Base-by-base conservation (phyloP, 2,113 vertebrate species). In the Grammomys surdaster region DNA sequence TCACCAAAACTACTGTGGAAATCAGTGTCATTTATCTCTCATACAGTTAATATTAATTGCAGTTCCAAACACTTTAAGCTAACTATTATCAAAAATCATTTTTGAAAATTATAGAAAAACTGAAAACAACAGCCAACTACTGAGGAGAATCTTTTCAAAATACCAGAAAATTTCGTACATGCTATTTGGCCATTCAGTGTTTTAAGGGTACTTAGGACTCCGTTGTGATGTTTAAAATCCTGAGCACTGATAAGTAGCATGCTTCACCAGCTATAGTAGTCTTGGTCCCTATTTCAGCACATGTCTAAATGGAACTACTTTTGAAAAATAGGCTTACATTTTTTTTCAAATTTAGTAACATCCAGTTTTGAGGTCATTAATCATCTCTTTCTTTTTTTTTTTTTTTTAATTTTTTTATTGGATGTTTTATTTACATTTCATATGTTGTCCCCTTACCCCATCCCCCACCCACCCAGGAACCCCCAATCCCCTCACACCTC, bases 361-460 rank as follows among this genome's bases (percentile, higher is more conserved):
- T 9, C 31, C n/a, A 13, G 33, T 26, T 87, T 86, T 54, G 24
- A 28, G 51, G 22, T 54, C 60, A 43, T 81, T 96, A n/a, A 75
- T 75, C 67, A 56, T 75, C 6, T 87, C 0, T 76, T 93, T 96
- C 24, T n/a, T n/a, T n/a, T n/a, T n/a, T n/a, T n/a, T n/a, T n/a
- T n/a, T n/a, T n/a, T n/a, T n/a, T n/a, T n/a, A n/a, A n/a, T n/a
- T n/a, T n/a, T n/a, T n/a, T n/a, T n/a, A n/a, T n/a, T n/a, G n/a
- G n/a, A n/a, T n/a, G n/a, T n/a, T n/a, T n/a, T n/a, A n/a, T n/a
- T n/a, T n/a, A n/a, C n/a, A n/a, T n/a, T n/a, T n/a, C n/a, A n/a
- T n/a, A n/a, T n/a, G n/a, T n/a, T n/a, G n/a, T n/a, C n/a, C n/a
- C n/a, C n/a, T n/a, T n/a, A n/a, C n/a, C n/a, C n/a, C n/a, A n/a